Evolutionary conservation across 2,797 vertebrate species (phyloP), one percentile per base, ranked within the genome.

Genomic region (Syngnathus rostellatus): DNA sequence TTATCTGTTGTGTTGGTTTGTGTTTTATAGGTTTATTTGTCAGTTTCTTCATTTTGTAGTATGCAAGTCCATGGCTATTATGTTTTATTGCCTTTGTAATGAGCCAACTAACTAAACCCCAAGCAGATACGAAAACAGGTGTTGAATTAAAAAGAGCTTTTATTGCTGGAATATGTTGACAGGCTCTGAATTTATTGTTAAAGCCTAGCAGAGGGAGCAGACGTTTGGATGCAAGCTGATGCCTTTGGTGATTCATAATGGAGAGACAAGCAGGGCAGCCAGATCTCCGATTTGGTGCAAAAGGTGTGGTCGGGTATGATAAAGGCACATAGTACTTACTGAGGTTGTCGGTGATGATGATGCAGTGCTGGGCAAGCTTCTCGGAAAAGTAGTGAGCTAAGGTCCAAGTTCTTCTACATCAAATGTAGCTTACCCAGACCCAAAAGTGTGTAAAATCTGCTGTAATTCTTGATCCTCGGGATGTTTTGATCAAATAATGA

Each of bases 41-140:
- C 43, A 66, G 59, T 64, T 66, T 66, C 21, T 45, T 48, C 68
- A 59, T 66, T 66, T 66, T 12, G 25, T 62, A 8, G 60, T 45
- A 62, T 62, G 60, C 60, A 62, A 62, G 40, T 45, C 40, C 60
- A 62, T 25, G 41, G 60, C 59, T 16, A 62, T 14, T 11, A 23
- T 25, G 21, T 45, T 62, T 62, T 62, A 62, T 11, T 62, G 21
- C 60, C 60, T 45, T 62, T 62, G 40, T 25, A 62, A 45, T 45
- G 60, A 62, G 60, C 21, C 40, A 45, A 25, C 60, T 25, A 45
- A 62, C 60, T 45, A 45, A 25, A 62, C 41, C 60, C n/a, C 40
- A 43, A 21, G 40, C 39, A 45, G 60, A 62, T 21, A 21, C 39
- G 45, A 41, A 62, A 25, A 41, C 60, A 62, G 60, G 60, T 62